phyloP scores from a whole-genome alignment of 2,888 invertebrate genomes.

The Balanococcus diminutus region DNA sequence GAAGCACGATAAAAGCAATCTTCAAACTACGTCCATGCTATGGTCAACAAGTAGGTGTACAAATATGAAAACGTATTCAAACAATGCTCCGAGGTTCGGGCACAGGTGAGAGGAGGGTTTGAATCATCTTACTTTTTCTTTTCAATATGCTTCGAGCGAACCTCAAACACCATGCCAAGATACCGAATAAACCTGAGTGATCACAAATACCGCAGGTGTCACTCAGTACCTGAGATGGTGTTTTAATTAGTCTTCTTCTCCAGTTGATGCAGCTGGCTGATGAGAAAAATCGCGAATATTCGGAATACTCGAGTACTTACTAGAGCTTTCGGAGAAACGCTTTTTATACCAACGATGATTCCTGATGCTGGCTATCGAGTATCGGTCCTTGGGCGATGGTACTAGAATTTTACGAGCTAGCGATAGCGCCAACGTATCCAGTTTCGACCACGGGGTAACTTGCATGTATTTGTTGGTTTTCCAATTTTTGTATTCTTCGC shows the following conservation, averaged over 20 bases:
- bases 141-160: neutral
- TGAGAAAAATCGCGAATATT: neutral
- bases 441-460: conserved; percentile 79
- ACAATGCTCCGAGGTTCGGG: neutral
- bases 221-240: conserved; percentile 53
- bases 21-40: conserved; percentile 43
- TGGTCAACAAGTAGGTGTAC: conserved; percentile 4
- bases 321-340: neutral
- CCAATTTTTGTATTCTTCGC: conserved; percentile 76
- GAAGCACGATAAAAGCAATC: conserved; percentile 46
- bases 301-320: conserved; percentile 2
- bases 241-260: neutral
- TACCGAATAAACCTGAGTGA: conserved; percentile 52
- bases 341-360: conserved; percentile 73
- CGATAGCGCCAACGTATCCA: conserved; percentile 76
- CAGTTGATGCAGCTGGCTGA: too few relatives aligned
- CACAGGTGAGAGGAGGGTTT: too few relatives aligned
- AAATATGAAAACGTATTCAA: neutral
- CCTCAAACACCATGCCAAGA: conserved; percentile 45
- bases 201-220: conserved; percentile 50
- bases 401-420: conserved; percentile 77
- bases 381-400: conserved; percentile 71
- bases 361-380: conserved; percentile 72
- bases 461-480: conserved; percentile 70
- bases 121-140: neutral